These are phyloP conservation scores for Chrysocyon brachyurus DNA, from an alignment of 2,797 vertebrate species.

Conservation along the genomic window DNA sequence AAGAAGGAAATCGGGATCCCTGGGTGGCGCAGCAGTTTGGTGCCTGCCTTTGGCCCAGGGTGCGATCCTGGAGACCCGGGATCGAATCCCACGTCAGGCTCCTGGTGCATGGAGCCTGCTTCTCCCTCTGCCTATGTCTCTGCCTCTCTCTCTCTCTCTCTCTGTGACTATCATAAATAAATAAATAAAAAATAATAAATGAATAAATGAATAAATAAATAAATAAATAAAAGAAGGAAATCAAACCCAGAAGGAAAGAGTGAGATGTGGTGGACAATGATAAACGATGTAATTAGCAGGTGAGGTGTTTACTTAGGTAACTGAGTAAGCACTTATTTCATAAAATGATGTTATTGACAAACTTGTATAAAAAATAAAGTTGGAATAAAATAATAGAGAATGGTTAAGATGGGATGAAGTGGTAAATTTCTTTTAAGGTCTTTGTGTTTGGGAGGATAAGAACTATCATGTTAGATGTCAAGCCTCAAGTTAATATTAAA, in stretches of 20 bases:
- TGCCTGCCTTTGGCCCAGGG: too few relatives aligned
- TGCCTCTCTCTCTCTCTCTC: too few relatives aligned
- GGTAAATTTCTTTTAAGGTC: neutral
- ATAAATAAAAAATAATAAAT: too few relatives aligned
- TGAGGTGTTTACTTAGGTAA: neutral
- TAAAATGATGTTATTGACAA: neutral
- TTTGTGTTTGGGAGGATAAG: neutral
- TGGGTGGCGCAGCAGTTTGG: too few relatives aligned
- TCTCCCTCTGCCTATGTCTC: too few relatives aligned
- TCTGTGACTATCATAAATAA: too few relatives aligned
- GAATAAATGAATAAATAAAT: too few relatives aligned
- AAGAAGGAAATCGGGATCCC: neutral
- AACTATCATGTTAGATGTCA: neutral
- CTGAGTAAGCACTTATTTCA: neutral
- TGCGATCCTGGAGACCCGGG: too few relatives aligned
- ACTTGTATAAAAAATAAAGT: conserved; percentile 7
- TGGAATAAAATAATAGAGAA: neutral
- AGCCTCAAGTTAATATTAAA: neutral
- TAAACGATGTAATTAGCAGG: neutral
- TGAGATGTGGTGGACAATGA: neutral
- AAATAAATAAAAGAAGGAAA: neutral
- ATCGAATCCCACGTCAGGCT: too few relatives aligned
- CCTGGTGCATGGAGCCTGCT: too few relatives aligned
- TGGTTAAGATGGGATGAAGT: neutral
- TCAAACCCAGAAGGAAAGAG: neutral